Evolutionary conservation across 2,113 vertebrate species (phyloP), one percentile per base, ranked within the genome.

Genomic region (Caretta caretta): DNA sequence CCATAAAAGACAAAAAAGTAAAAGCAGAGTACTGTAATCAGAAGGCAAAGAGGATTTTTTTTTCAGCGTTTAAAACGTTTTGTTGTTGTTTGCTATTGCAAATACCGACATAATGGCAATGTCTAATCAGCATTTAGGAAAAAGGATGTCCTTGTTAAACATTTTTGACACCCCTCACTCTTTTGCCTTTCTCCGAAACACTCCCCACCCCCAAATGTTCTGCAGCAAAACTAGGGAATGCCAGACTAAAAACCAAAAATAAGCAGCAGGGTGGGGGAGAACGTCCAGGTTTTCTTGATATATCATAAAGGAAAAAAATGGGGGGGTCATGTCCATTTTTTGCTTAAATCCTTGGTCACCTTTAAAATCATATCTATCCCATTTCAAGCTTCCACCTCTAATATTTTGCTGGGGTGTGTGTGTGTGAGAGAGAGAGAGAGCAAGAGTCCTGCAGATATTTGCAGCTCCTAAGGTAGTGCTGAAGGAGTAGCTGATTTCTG

Each of bases 401-500:
- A 7, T 72, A 5, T 86, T 92, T 50, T 88, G 38, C 81, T 84
- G 51, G 62, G 16, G 54, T 90, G 69, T 83, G 78, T 81, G 82
- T 86, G 5, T 87, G 56, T 80, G 93, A 62, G 80, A 94, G 49
- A 49, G 49, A 49, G 49, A 49, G 49, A 49, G 93, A 72, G 80
- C 94, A 10, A 49, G 49, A 49, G 89, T 88, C 94, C 80, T 24
- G 20, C 53, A 42, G 11, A 86, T 79, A 87, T 57, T 88, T 1
- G 86, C 12, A 12, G 54, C 56, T 79, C 29, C 35, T 16, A 89
- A 81, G 10, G 49, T 50, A 29, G 79, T 31, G 14, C 38, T 79
- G 53, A 81, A 93, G 93, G 65, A 84, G 56, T 62, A 92, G 75
- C 35, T 54, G 89, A 91, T 86, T 95, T 78, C 53, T 93, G 5